phyloP scores from a whole-genome alignment of 2,113 vertebrate species.

The Anoura caudifer region DNA sequence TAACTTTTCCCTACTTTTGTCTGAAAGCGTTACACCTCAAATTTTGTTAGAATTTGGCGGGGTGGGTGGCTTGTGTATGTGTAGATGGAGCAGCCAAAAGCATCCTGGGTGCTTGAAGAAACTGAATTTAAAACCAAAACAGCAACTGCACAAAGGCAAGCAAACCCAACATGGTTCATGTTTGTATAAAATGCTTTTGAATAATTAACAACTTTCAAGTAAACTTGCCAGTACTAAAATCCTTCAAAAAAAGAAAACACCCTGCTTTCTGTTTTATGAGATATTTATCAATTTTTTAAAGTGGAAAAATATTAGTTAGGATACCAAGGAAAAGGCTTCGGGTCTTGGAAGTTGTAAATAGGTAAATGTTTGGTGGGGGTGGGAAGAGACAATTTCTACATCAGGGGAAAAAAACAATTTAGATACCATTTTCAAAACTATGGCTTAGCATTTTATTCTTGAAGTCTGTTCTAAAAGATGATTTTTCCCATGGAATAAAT shows the following conservation, averaged over 20 bases:
- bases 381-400: neutral
- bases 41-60: neutral
- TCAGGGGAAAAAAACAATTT: neutral
- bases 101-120: neutral
- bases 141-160: neutral
- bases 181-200: neutral
- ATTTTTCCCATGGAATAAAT: neutral
- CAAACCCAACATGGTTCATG: neutral
- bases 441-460: neutral
- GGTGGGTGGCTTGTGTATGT: neutral
- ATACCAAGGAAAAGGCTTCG: neutral
- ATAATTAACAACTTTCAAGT: neutral
- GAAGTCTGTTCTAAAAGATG: neutral
- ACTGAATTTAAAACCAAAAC: neutral
- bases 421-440: neutral
- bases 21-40: neutral
- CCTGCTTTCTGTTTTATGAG: neutral
- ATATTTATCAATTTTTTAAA: neutral
- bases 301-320: neutral
- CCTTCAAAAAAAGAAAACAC: neutral
- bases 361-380: neutral
- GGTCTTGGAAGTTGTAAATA: neutral
- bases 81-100: rapidly evolving
- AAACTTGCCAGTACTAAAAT: neutral
- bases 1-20: neutral